phyloP scores from a whole-genome alignment of 1,140 invertebrate species.

The Aphelinus certus region DNA sequence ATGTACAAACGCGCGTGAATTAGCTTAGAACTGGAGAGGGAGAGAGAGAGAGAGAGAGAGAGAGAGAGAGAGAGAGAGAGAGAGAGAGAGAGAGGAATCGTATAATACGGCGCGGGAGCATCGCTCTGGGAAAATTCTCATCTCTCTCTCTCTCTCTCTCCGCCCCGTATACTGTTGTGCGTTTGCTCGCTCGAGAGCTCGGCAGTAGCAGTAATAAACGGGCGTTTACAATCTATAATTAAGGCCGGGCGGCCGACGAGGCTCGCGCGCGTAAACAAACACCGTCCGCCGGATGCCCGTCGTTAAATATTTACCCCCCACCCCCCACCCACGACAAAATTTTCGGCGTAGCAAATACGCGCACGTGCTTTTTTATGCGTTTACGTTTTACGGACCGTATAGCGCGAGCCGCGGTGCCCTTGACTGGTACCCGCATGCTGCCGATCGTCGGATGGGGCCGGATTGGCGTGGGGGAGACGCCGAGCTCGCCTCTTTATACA shows the following conservation, averaged over 20 bases:
- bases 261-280: slow-evolving; percentile 26
- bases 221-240: slow-evolving; percentile 32
- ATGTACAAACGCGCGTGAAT: background rate
- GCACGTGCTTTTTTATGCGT: background rate
- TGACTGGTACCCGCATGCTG: no score
- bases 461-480: no score
- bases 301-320: slow-evolving; percentile 37
- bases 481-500: no score
- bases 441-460: no score
- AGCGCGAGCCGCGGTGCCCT: no score
- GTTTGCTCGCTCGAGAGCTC: background rate
- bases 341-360: background rate
- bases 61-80: background rate
- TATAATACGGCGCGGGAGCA: slow-evolving; percentile 2
- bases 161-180: background rate
- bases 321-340: no score
- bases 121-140: slow-evolving; percentile 20
- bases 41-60: no score
- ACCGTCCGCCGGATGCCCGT: slow-evolving; percentile 19
- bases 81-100: no score
- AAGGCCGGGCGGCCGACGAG: slow-evolving; percentile 17
- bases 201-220: slow-evolving; percentile 11
- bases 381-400: no score
- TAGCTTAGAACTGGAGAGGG: no score
- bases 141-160: background rate